Percentiles rank a stretch among this genome's conserved stretches.
phyloP scores from a whole-genome alignment of 2,888 invertebrate genomes.

The Amphiduros pacificus region DNA sequence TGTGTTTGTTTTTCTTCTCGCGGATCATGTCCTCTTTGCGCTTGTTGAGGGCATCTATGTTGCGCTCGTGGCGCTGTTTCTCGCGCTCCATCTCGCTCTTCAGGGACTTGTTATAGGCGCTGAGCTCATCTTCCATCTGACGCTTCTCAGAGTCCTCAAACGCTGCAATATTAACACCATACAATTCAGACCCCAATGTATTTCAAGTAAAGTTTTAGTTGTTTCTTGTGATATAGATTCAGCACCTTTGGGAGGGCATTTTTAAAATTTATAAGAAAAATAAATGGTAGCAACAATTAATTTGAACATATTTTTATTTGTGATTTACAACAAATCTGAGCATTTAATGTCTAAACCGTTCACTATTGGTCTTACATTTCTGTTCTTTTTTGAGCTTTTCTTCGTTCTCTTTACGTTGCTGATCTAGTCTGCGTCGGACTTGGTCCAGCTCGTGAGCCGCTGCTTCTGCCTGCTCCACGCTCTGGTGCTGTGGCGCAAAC shows the following conservation, averaged over 20 bases:
- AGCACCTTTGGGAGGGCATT: too few relatives aligned
- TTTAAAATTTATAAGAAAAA: too few relatives aligned
- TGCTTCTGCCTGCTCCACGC: slow-evolving; percentile 38
- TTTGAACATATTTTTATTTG: too few relatives aligned
- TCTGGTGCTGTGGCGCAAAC: slow-evolving; percentile 42
- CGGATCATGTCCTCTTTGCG: slow-evolving; percentile 49
- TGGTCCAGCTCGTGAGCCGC: slow-evolving; percentile 45
- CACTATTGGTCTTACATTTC: too few relatives aligned
- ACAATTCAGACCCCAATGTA: background rate
- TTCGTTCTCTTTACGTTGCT: slow-evolving; percentile 41
- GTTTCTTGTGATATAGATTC: too few relatives aligned
- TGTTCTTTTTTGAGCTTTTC: slow-evolving; percentile 43
- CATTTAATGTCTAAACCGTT: too few relatives aligned
- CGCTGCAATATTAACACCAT: slow-evolving; percentile 28
- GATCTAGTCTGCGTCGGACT: slow-evolving; percentile 41
- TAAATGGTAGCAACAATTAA: too few relatives aligned
- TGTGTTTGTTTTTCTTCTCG: slow-evolving; percentile 44
- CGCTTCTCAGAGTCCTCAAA: slow-evolving; percentile 46
- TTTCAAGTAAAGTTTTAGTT: too few relatives aligned
- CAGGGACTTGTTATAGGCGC: slow-evolving; percentile 38
- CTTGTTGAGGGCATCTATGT: slow-evolving; percentile 43
- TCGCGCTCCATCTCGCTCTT: slow-evolving; percentile 46
- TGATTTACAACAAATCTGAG: too few relatives aligned
- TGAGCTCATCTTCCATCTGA: slow-evolving; percentile 42
- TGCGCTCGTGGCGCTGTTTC: slow-evolving; percentile 43